A percentile compares a stretch with the other conserved stretches of the same genome.
Conservation (phyloP, 2,113 vertebrate genomes). For the Antechinus flavipes region DNA sequence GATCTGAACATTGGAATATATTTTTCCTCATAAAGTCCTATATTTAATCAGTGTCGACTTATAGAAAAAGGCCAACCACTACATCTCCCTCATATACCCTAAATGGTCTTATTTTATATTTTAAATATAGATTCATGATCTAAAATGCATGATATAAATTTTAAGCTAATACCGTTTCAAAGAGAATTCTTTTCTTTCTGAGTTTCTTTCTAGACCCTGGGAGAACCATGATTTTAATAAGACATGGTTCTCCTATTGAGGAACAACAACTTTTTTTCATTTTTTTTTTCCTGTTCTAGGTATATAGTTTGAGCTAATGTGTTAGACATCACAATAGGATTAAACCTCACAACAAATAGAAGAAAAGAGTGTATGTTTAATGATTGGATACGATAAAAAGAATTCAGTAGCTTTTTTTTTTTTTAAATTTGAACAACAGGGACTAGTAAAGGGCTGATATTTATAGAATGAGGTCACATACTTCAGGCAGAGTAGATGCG, state of each 20-base stretch:
- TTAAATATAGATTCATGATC: not conserved
- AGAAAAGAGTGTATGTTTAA: not conserved
- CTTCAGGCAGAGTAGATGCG: constrained; percentile 78
- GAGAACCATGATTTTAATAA: not conserved
- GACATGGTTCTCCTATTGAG: not conserved
- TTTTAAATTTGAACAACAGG: constrained; percentile 75
- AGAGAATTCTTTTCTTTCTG: not conserved
- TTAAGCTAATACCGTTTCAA: not conserved
- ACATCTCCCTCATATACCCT: not conserved
- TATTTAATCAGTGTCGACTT: too few relatives aligned
- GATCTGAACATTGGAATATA: not conserved
- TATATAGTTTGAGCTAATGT: not conserved
- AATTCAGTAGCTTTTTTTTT: constrained; percentile 71
- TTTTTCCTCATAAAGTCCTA: too few relatives aligned
- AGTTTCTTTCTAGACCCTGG: not conserved
- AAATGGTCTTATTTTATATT: not conserved
- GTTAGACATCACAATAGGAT: not conserved
- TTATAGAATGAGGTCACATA: constrained; percentile 83
- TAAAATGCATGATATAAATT: not conserved
- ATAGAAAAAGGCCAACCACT: not conserved
- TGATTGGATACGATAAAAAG: constrained; percentile 15
- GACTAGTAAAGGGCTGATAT: constrained; percentile 78
- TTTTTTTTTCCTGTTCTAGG: not conserved
- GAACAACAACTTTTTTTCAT: not conserved
- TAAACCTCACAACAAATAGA: not conserved